phyloP scores from a whole-genome alignment of 2,113 vertebrate species.

The Nicator chloris region DNA sequence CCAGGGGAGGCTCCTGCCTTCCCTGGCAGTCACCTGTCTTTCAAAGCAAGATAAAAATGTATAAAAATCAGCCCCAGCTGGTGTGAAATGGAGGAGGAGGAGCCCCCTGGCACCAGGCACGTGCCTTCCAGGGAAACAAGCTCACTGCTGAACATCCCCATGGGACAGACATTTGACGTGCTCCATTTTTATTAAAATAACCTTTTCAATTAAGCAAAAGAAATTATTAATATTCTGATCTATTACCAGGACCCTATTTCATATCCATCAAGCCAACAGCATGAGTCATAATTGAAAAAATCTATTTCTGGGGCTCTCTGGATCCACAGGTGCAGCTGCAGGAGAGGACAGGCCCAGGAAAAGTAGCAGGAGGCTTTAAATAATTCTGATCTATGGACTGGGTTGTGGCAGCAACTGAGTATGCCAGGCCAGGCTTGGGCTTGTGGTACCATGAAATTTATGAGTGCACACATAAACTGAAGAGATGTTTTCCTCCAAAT shows the following conservation, averaged over 20 bases:
- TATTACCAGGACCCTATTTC: background rate
- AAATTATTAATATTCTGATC: background rate
- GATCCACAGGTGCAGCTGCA: background rate
- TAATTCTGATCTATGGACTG: background rate
- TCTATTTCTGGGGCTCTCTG: background rate
- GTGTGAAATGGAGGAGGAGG: background rate
- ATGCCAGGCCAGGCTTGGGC: background rate
- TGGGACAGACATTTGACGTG: background rate
- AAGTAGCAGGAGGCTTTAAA: background rate
- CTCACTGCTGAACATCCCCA: accelerated
- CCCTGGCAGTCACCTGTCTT: too few relatives aligned
- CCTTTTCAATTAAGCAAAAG: background rate
- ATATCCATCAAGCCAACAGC: background rate
- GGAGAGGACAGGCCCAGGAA: background rate
- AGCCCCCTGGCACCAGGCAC: background rate
- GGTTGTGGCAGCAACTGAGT: background rate
- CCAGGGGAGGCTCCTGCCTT: too few relatives aligned
- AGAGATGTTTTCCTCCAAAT: background rate
- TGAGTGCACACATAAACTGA: background rate
- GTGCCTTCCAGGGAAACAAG: background rate
- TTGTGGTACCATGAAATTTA: background rate
- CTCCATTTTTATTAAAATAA: background rate
- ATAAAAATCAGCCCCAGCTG: background rate
- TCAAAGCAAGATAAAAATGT: too few relatives aligned
- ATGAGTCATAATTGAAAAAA: background rate